A percentile compares a stretch with the other conserved stretches of the same genome.
Evolutionary conservation across 2,113 vertebrate genomes (phyloP).

Genomic region (Cyanocitta stelleri): DNA sequence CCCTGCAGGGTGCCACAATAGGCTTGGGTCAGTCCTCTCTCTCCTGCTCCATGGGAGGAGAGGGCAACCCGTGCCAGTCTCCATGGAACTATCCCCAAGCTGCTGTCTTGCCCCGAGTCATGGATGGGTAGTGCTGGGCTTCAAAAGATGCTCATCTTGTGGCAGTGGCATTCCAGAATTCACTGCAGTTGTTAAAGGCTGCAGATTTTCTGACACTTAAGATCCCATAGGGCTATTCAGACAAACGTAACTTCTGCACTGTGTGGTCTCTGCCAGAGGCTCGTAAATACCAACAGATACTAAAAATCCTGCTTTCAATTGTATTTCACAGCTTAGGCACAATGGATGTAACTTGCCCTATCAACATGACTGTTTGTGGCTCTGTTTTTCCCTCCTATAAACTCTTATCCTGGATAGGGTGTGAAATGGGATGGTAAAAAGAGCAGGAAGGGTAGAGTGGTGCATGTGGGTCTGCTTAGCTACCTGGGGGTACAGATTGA

Average conservation of each 20-base stretch:
- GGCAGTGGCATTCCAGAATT: not conserved
- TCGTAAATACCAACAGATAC: not conserved
- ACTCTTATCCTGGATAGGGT: not conserved
- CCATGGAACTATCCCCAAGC: accelerated
- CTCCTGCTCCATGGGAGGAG: accelerated
- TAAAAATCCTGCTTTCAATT: not conserved
- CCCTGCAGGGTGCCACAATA: not conserved
- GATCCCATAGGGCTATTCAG: not conserved
- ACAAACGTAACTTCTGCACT: not conserved
- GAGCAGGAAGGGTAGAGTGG: not conserved
- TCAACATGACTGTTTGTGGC: not conserved
- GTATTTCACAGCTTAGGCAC: not conserved
- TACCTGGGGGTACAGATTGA: not conserved
- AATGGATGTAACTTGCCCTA: not conserved
- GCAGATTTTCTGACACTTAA: not conserved
- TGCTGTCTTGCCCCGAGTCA: not conserved
- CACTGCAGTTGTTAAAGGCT: not conserved
- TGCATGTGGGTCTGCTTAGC: not conserved
- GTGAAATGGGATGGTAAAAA: not conserved
- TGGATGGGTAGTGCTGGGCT: not conserved
- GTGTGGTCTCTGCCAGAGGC: not conserved
- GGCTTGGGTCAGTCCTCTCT: accelerated
- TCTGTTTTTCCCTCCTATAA: not conserved
- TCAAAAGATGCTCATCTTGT: accelerated
- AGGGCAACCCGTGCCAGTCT: accelerated